A percentile compares a stretch with the other conserved stretches of the same genome.
phyloP scores from a whole-genome alignment of 2,888 invertebrate species.

The Caenorhabditis doughertyi region DNA sequence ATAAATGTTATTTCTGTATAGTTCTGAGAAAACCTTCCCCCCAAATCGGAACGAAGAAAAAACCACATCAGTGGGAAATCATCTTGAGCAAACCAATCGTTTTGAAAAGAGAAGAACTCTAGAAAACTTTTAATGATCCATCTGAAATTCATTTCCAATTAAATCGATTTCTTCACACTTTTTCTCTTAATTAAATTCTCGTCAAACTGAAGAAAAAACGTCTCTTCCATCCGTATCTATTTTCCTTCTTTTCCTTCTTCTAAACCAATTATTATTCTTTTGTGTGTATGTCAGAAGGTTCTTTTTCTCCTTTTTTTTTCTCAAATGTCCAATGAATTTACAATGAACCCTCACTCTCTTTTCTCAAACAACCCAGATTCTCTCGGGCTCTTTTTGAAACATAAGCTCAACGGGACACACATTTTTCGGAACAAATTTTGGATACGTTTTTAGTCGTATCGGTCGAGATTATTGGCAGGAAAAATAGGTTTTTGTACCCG shows the following conservation, averaged over 20 bases:
- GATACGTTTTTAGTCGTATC: too few relatives aligned
- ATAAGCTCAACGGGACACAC: too few relatives aligned
- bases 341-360: conserved; percentile 11
- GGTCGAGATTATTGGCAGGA: too few relatives aligned
- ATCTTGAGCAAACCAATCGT: too few relatives aligned
- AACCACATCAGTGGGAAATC: too few relatives aligned
- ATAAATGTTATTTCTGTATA: too few relatives aligned
- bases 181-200: conserved; percentile 10
- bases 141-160: not conserved
- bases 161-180: not conserved
- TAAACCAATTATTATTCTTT: conserved; percentile 51
- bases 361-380: not conserved
- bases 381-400: not conserved
- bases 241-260: not conserved
- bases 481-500: too few relatives aligned
- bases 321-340: conserved; percentile 52
- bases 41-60: too few relatives aligned
- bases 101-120: too few relatives aligned
- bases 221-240: not conserved
- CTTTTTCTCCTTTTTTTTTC: conserved; percentile 9
- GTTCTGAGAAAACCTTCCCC: too few relatives aligned
- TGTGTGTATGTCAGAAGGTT: conserved; percentile 41
- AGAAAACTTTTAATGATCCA: not conserved
- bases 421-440: too few relatives aligned
- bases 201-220: conserved; percentile 2